Base-by-base conservation (phyloP, 2,797 vertebrate genomes). In the Brachymystax lenok region DNA sequence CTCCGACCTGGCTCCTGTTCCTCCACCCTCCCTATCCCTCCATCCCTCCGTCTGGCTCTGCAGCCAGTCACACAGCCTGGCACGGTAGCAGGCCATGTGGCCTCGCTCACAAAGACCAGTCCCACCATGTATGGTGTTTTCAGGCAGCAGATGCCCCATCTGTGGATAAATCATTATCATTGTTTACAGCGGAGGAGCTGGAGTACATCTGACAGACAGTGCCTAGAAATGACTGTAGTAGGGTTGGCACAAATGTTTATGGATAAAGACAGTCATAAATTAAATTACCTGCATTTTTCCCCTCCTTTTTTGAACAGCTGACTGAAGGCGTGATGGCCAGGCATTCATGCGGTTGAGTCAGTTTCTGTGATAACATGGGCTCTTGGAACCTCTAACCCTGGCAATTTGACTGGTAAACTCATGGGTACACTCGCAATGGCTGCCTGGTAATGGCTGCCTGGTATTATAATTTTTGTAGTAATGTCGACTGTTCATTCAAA, bases 111-210 rank as follows among this genome's bases (percentile, higher is more conserved):
- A 30, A 24, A 71, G 54, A 21, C 59, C 27, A 33, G 30, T 10
- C 74, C 74, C 77, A 80, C 75, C 82, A 77, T 78, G 80, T 74
- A 79, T 86, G 5, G 8, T 77, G 78, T 85, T 88, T 88, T 75
- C 76, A 84, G 73, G 82, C 77, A 88, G 79, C 80, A 88, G 77
- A 78, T 81, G 64, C 51, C 59, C 86, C 85, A 85, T 86, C 85
- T 88, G 87, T 85, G 83, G 81, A 82, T 79, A 79, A 81, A 74
- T 77, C 77, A 24, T 13, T 10, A 51, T 17, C 27, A 67, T 16
- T 67, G 64, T 66, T 66, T 66, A 66, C 16, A 19, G 17, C 1
- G 4, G 64, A 30, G 13, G 27, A 28, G 14, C 12, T 21, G 59
- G 54, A 56, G 16, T n/a, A 63, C 59, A 13, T n/a, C 21, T 63